Base-by-base conservation (phyloP, 2,888 invertebrate species). In the Branchipolynoe longqiensis region DNA sequence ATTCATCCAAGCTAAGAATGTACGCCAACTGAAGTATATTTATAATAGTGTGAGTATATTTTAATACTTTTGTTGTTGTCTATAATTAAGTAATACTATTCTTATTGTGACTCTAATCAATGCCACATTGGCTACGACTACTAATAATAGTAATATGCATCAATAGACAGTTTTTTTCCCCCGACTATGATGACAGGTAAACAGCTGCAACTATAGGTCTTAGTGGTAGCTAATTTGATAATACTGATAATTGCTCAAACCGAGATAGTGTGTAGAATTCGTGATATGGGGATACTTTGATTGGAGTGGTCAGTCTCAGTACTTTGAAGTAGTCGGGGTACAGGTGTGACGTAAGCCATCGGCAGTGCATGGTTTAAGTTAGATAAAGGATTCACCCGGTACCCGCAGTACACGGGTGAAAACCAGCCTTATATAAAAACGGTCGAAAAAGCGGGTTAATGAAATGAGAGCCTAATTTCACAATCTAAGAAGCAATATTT, bases 181-280 rank as follows among this genome's bases (percentile, higher is more conserved):
- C 48, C 48, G 8, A 12, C 18, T 12, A 18, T 48, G 48, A 8
- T 12, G 8, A 48, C 48, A 48, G 48, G 18, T 48, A 48, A 48
- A 8, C 8, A 48, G 18, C 48, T 12, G 18, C 8, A 12, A 48
- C 8, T 18, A 69, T 31, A 62, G 25, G 62, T 69, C 36, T 38
- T 31, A 69, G 38, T 33, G 69, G 22, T 69, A 18, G 33, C 33
- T 69, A 38, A 69, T 18, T 18, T 69, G 38, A 69, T 69, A 69
- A 69, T 33, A 18, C 69, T 69, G 69, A 69, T 25, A 69, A 69
- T 69, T 69, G 69, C 69, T 69, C 69, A 69, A 69, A 36, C 14
- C 36, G 38, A 69, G 38, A 69, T 38, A 69, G 36, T 69, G 18
- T 38, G 33, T 62, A 8, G 22, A 58, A 22, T 62, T 1, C 14